Conservation (phyloP, 2,888 invertebrate species). For the Petrolisthes cinctipes region DNA sequence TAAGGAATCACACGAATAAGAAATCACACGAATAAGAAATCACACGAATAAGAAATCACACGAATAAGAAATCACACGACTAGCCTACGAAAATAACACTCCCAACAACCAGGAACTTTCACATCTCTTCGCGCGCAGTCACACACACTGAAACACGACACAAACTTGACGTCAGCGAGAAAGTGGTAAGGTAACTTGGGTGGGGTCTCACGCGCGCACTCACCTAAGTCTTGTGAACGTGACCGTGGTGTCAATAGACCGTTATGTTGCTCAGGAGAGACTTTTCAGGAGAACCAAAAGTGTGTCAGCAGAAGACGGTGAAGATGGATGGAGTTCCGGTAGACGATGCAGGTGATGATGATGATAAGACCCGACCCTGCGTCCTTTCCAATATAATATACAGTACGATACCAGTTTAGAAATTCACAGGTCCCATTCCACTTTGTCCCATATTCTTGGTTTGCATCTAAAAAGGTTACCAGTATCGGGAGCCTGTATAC, state of each 20-base stretch:
- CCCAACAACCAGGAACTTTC: not conserved
- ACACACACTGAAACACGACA: not conserved
- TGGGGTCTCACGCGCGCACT: not conserved
- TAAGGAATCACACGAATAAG: too few relatives aligned
- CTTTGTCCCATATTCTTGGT: too few relatives aligned
- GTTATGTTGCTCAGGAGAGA: constrained; percentile 13
- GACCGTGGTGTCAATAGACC: constrained; percentile 15
- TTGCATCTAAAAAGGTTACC: too few relatives aligned
- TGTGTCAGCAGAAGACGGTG: constrained; percentile 13
- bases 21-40: too few relatives aligned
- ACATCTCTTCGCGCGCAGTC: not conserved
- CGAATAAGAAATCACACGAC: too few relatives aligned
- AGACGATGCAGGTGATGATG: not conserved
- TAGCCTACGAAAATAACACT: not conserved
- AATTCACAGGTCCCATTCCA: too few relatives aligned
- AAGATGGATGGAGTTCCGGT: not conserved
- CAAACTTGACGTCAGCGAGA: not conserved
- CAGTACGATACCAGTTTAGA: too few relatives aligned
- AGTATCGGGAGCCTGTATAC: too few relatives aligned
- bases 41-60: too few relatives aligned
- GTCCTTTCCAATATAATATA: too few relatives aligned
- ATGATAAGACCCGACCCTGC: not conserved
- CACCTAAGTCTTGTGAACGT: constrained; percentile 13
- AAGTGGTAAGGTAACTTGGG: constrained; percentile 1
- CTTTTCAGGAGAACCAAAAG: constrained; percentile 1